Evolutionary conservation across 2,888 invertebrate species (phyloP), one percentile per base, ranked within the genome.

Genomic region (Scaptomyza reducta): DNA sequence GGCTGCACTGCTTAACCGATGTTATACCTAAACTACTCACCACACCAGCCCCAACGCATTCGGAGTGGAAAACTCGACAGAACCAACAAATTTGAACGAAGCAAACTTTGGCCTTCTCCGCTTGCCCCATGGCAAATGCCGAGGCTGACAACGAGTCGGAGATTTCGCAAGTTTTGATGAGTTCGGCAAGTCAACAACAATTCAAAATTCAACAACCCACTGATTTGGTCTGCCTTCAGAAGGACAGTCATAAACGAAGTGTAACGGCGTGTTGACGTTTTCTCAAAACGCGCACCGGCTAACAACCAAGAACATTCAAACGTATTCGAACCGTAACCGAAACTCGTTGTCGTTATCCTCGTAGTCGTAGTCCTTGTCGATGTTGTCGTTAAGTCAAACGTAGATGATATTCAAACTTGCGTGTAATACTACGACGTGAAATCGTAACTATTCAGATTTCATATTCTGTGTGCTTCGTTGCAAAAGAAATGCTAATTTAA

Each of bases 241-340:
- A 78, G 66, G 77, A 70, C 84, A 91, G 91, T 91, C 87, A 81
- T 82, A 87, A 90, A 87, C 87, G 87, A 89, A 87, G 81, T 79
- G 88, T 89, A 82, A 77, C 79, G 76, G 80, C 74, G 87, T 86
- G 77, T 78, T 86, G 90, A 91, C 89, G 90, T 76, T 47, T 66
- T 71, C 54, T 44, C 56, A 55, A 55, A 55, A 61, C 54, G 50
- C 58, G 67, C 45, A 71, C 63, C 74, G 72, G 69, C 61, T 49
- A 57, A 33, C 9, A 13, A 31, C 9, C 9, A n/a, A n/a, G 6
- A 62, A 59, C 6, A 38, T 57, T 29, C 10, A 33, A 44, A 22
- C 55, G 53, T 58, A 33, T 53, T 46, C 16, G 50, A 38, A 47
- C 11, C 38, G 33, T 50, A 42, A 25, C 18, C 31, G 41, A 33